A percentile compares a stretch with the other conserved stretches of the same genome.
Evolutionary conservation across 2,113 vertebrate species (phyloP).

Genomic region (Nymphicus hollandicus): DNA sequence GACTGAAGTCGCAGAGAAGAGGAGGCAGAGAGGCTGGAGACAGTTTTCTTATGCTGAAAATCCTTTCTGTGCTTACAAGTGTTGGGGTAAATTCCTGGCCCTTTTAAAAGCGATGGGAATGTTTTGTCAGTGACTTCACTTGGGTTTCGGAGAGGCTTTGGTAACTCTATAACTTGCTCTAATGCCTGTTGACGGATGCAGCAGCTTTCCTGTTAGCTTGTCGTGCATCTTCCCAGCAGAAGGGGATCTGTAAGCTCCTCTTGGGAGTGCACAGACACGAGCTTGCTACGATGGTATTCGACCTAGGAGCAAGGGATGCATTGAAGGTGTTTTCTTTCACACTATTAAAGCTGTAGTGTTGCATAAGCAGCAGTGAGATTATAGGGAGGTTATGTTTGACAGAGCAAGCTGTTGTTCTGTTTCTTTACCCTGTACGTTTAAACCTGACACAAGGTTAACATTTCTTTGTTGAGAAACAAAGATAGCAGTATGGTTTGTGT

Average conservation of each 20-base stretch:
- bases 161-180: background rate
- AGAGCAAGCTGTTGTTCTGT: background rate
- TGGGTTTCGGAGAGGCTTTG: background rate
- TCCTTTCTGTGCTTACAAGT: background rate
- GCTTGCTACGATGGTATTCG: background rate
- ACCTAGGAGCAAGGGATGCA: background rate
- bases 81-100: background rate
- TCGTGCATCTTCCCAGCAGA: background rate
- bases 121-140: background rate
- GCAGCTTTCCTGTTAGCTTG: background rate
- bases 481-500: background rate
- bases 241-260: background rate
- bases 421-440: background rate
- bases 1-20: background rate
- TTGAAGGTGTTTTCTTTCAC: background rate
- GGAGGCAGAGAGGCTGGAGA: background rate
- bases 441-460: background rate
- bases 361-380: background rate
- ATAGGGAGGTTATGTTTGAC: background rate
- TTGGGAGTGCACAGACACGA: background rate
- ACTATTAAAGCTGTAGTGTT: background rate
- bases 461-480: background rate
- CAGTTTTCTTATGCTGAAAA: slow-evolving; percentile 21
- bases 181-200: background rate
- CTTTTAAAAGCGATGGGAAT: background rate